Conservation (phyloP, 2,113 vertebrate genomes). For the Eptatretus burgeri region DNA sequence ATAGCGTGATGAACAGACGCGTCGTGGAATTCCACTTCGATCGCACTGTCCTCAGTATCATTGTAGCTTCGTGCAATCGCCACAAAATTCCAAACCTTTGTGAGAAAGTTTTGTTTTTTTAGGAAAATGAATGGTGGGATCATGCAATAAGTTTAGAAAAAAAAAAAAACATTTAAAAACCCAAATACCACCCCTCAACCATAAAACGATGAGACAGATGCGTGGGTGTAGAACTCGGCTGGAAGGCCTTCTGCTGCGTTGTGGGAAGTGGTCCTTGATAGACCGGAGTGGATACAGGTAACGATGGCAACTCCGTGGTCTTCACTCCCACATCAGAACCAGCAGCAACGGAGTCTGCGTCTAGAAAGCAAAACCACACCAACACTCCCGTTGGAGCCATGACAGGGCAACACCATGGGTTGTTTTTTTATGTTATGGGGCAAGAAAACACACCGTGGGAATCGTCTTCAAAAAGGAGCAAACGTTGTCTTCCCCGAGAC, state of each 20-base stretch:
- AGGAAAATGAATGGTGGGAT: not conserved
- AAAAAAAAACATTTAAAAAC: too few relatives aligned
- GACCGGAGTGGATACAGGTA: constrained; percentile 16
- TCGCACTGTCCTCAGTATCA: constrained; percentile 70
- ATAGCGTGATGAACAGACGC: constrained; percentile 59
- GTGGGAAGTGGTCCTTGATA: constrained; percentile 58
- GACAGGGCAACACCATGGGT: too few relatives aligned
- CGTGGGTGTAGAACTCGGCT: constrained; percentile 48
- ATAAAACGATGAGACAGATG: constrained; percentile 81
- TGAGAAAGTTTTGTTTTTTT: not conserved
- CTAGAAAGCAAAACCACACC: constrained; percentile 16
- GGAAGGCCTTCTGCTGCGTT: constrained; percentile 51
- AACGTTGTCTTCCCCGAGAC: constrained; percentile 20
- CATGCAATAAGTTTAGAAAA: too few relatives aligned
- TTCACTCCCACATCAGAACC: constrained; percentile 15
- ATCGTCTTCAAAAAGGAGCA: constrained; percentile 39
- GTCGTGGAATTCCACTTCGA: constrained; percentile 83
- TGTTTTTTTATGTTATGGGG: too few relatives aligned
- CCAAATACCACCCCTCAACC: constrained; percentile 16
- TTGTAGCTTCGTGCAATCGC: constrained; percentile 71
- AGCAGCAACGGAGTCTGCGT: constrained; percentile 27
- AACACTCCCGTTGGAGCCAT: too few relatives aligned
- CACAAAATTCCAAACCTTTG: constrained; percentile 68
- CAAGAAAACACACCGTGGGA: constrained; percentile 29
- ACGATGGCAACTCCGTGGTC: constrained; percentile 13